Percentiles rank a stretch among this genome's conserved stretches.
Conservation (phyloP, 2,888 invertebrate species). For the Yponomeuta evonymella region DNA sequence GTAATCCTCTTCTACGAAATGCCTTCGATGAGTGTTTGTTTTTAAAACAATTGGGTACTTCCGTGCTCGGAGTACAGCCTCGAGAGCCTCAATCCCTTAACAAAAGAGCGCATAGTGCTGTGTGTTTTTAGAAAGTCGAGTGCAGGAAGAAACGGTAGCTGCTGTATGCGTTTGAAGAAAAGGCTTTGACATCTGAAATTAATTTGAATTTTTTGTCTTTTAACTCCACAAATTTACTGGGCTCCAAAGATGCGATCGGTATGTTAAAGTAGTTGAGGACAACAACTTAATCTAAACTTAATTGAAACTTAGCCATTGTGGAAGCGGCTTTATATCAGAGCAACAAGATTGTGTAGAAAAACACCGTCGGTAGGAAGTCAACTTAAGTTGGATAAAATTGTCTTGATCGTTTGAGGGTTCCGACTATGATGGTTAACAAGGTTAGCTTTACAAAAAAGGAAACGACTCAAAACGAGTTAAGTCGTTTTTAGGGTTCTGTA, state of each 20-base stretch:
- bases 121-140: neutral
- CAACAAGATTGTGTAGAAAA: conserved; percentile 76
- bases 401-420: conserved; percentile 49
- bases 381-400: conserved; percentile 44
- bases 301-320: conserved; percentile 32
- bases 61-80: neutral
- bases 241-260: neutral
- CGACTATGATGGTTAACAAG: neutral
- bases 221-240: neutral
- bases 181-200: conserved; percentile 24
- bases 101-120: neutral
- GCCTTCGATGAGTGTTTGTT: conserved; percentile 41
- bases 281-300: conserved; percentile 18
- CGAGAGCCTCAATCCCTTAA: neutral
- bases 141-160: conserved; percentile 26
- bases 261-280: neutral
- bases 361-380: conserved; percentile 76
- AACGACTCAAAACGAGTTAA: too few species aligned
- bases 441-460: neutral
- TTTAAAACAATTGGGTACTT: conserved; percentile 54
- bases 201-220: neutral
- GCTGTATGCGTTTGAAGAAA: conserved; percentile 39
- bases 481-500: too few species aligned
- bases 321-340: conserved; percentile 57
- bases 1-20: conserved; percentile 60